Conservation (phyloP, 2,797 vertebrate species). For the Hephaestus fuliginosus region DNA sequence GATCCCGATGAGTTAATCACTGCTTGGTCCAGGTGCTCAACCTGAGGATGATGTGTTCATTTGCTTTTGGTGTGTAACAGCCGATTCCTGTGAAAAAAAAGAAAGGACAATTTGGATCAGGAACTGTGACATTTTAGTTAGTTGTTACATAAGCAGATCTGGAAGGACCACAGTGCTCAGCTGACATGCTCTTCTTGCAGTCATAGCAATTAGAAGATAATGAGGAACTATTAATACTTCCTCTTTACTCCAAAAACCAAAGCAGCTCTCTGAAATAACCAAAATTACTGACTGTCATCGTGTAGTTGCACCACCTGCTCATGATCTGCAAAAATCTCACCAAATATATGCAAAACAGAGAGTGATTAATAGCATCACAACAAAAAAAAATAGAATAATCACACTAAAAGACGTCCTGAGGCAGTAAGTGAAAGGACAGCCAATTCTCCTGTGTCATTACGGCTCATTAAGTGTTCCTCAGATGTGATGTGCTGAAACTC, state of each 20-base stretch:
- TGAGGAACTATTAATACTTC: not conserved
- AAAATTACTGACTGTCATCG: not conserved
- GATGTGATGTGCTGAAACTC: conserved; percentile 34
- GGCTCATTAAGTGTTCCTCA: conserved; percentile 62
- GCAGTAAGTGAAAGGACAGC: conserved; percentile 41
- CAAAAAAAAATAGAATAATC: conserved; percentile 24
- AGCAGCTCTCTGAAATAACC: not conserved
- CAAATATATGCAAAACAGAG: not conserved
- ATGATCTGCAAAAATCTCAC: not conserved
- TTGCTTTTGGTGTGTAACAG: conserved; percentile 70
- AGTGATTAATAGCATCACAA: not conserved
- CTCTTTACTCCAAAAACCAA: not conserved
- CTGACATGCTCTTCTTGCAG: not conserved
- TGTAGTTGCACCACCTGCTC: not conserved
- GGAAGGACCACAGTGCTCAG: not conserved
- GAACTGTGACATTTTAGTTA: not conserved
- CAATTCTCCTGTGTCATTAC: conserved; percentile 62
- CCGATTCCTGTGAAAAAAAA: conserved; percentile 68
- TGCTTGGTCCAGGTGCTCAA: conserved; percentile 65
- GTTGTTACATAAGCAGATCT: not conserved
- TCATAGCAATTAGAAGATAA: not conserved
- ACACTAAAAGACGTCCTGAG: conserved; percentile 20
- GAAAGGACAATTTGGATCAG: conserved; percentile 12
- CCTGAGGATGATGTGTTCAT: conserved; percentile 79
- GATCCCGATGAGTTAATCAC: not conserved